phyloP scores from a whole-genome alignment of 2,888 invertebrate genomes.

The Sacculina carcini region DNA sequence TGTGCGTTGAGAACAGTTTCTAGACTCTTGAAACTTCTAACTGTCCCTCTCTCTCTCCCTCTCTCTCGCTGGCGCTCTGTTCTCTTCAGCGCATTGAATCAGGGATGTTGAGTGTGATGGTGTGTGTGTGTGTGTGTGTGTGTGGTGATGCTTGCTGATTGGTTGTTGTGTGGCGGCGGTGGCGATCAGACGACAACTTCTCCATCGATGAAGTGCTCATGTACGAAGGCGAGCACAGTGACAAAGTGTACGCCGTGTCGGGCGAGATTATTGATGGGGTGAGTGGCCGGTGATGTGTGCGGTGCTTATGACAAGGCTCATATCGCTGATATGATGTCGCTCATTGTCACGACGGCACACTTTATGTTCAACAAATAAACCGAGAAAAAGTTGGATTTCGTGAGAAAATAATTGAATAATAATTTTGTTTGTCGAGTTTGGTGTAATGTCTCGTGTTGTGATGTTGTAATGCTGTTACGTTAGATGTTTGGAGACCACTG shows the following conservation, averaged over 20 bases:
- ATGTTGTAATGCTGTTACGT: constrained; percentile 1
- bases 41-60: constrained; percentile 2
- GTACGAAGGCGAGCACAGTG: constrained; percentile 55
- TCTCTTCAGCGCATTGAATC: not conserved
- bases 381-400: no score
- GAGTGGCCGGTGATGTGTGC: constrained; percentile 20
- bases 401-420: no score
- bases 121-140: constrained; percentile 1
- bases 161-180: not conserved
- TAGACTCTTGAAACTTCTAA: no score
- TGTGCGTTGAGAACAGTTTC: no score
- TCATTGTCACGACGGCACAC: no score
- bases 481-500: no score
- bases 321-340: no score
- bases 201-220: constrained; percentile 80
- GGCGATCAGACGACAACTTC: constrained; percentile 48
- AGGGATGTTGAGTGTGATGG: not conserved
- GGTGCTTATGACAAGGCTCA: no score
- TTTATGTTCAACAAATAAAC: no score
- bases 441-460: not conserved
- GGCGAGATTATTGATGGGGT: constrained; percentile 89
- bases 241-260: constrained; percentile 37
- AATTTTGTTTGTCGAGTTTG: not conserved
- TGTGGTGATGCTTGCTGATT: not conserved
- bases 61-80: not conserved